Base-by-base conservation (phyloP, 2,888 invertebrate genomes). In the Platycnemis pennipes region DNA sequence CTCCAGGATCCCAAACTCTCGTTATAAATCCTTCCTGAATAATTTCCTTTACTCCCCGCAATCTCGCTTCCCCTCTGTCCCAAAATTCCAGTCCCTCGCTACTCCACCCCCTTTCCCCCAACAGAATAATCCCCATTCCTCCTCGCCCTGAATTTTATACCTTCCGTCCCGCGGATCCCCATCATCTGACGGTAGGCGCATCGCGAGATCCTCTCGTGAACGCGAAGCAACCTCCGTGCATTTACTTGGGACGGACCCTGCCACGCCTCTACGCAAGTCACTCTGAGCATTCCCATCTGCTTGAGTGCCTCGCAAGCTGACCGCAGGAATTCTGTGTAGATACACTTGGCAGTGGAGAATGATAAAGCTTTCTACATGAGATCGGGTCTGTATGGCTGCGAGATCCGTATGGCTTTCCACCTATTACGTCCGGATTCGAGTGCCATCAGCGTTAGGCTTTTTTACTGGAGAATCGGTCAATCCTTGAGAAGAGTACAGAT, bases 21-120 rank as follows among this genome's bases (percentile, higher is more conserved):
- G 77, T 77, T 77, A 77, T 77, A 77, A 77, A 77, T 77, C 77
- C 77, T 77, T 77, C 77, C 77, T 77, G 77, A 77, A 77, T 77
- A 77, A 77, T 77, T 77, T 77, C 77, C 77, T 37, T 77, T 37
- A 1, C 77, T n/a, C 77, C 13, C 77, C 69, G 7, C 31, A 7
- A n/a, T 69, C 69, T 31, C 22, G 2, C 69, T 31, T 37, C 37
- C 37, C 11, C 77, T 22, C 13, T 26, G 2, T 19, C 49, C 49
- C 11, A 19, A 49, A 49, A 49, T 49, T 49, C 49, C 49, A 49
- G 13, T n/a, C 63, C n/a, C 11, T 37, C 37, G 11, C 37, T 13
- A 31, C 22, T 5, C 5, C 19, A 3, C 0, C 26, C 63, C 63
- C 26, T 11, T 1, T 1, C 2, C 77, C 77, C 63, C 22, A 31